Evolutionary conservation across 1,140 invertebrate species (phyloP), one percentile per base, ranked within the genome.

Genomic region (Lepidurus packardi): DNA sequence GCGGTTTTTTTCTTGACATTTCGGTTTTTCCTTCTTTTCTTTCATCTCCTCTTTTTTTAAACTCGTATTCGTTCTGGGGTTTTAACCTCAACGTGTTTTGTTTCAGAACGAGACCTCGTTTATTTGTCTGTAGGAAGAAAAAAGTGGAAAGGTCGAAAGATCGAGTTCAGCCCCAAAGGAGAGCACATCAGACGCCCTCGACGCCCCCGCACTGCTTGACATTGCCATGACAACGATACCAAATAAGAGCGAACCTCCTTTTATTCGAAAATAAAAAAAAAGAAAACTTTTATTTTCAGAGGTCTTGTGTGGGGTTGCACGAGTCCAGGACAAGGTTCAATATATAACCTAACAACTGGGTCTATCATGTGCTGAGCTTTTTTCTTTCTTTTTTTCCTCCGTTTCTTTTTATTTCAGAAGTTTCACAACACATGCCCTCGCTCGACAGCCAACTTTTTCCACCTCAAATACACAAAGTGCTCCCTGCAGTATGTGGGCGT

Each of bases 131-230:
- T 11, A 76, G 42, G 10, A 42, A 76, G 42, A 43, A 7, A 42
- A 77, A 43, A n/a, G 11, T 41, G 42, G 21, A 77, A 44, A 77
- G 75, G 53, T 9, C 53, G 13, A 65, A 16, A 65, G 53, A 65
- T 65, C 13, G 53, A 65, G 53, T 65, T 65, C 53, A 65, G 53
- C 21, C 21, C 6, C 53, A 65, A 65, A 21, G 53, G 53, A 65
- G 8, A 65, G 53, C 53, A 65, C 53, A 65, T 65, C 53, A 65
- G 53, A 65, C 53, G 53, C 53, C 53, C 53, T 65, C 53, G 53
- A 65, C 53, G 53, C 53, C 53, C 53, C 53, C 53, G 53, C 53
- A 65, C 9, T 21, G 53, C 13, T 65, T 65, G 53, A 16, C 53
- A 65, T 65, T 21, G 13, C 53, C 53, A 65, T 65, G 53, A 65